A percentile compares a stretch with the other conserved stretches of the same genome.
Conservation (phyloP, 2,113 vertebrate species). For the Mugil cephalus region DNA sequence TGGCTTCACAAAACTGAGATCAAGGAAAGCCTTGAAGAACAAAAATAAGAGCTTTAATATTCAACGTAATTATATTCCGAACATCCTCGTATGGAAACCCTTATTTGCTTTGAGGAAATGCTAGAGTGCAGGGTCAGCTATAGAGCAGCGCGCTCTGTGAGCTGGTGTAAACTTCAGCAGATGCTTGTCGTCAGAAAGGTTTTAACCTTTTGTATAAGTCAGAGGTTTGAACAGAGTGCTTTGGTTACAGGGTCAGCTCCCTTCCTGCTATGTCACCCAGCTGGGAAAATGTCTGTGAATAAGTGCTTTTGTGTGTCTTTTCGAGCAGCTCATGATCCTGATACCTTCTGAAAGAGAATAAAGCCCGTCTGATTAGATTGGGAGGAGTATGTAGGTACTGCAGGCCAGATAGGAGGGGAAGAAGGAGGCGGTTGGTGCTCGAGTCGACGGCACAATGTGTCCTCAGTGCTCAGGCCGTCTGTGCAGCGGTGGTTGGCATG, state of each 20-base stretch:
- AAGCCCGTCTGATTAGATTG: constrained; percentile 63
- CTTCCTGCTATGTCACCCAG: constrained; percentile 33
- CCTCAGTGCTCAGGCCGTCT: constrained; percentile 71
- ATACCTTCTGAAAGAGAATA: constrained; percentile 51
- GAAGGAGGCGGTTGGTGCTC: constrained; percentile 50
- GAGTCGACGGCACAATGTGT: constrained; percentile 67
- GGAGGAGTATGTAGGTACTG: constrained; percentile 54
- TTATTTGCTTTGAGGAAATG: constrained; percentile 1
- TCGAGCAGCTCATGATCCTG: constrained; percentile 47
- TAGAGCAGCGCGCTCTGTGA: neutral
- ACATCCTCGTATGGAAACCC: neutral
- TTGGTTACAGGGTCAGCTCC: constrained; percentile 27
- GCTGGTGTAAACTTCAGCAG: constrained; percentile 36
- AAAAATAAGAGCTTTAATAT: constrained; percentile 24
- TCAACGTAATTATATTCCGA: constrained; percentile 1
- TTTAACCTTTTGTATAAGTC: constrained; percentile 45
- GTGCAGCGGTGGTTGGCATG: constrained; percentile 49
- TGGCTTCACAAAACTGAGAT: constrained; percentile 9
- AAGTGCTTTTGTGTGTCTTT: constrained; percentile 54
- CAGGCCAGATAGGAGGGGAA: constrained; percentile 52
- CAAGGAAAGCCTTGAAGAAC: constrained; percentile 10
- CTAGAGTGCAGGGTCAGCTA: neutral
- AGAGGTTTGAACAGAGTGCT: constrained; percentile 26
- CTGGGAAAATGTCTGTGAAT: constrained; percentile 40
- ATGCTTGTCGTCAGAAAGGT: constrained; percentile 22